Base-by-base conservation (phyloP, 2,888 invertebrate species). In the Drosophila subsilvestris region DNA sequence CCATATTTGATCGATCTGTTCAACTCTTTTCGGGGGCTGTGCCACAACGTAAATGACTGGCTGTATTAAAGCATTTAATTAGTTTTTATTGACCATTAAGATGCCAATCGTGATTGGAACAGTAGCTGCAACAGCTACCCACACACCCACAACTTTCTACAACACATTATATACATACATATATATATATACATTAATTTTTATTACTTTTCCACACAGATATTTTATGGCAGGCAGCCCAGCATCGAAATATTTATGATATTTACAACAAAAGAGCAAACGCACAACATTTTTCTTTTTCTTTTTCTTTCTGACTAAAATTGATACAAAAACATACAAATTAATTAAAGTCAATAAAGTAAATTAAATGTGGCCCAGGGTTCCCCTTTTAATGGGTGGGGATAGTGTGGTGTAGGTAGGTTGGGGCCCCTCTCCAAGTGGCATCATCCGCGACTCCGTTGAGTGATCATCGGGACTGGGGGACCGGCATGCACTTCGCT, bases 301-400 rank as follows among this genome's bases (percentile, higher is more conserved):
- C 37, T 53, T 62, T 75, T 82, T 37, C 37, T 53, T 62, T 75
- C 79, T 69, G 63, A 73, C 71, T 70, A 74, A 85, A 84, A 83
- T 88, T 75, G 84, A 85, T 80, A 86, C 86, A 80, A 86, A 85
- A 85, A 85, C 86, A 85, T 86, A 85, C 85, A 88, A 85, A 85
- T 85, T 85, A 85, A 85, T 85, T 88, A 86, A 82, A 74, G 75
- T 74, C 83, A 88, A 83, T 83, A 83, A 83, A 83, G 80, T 78
- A 74, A 66, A 73, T 75, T 69, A 58, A 61, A 72, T 54, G 63
- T 58, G 67, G 58, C 54, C 58, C 53, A 49, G 48, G 56, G 60
- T 37, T 27, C 57, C 68, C 59, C 60, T 76, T 75, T 85, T 85
- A 82, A 73, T 69, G 68, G 74, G 45, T n/a, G 22, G 74, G 45